Base-by-base conservation (phyloP, 2,797 vertebrate genomes). In the Anomalospiza imberbis region DNA sequence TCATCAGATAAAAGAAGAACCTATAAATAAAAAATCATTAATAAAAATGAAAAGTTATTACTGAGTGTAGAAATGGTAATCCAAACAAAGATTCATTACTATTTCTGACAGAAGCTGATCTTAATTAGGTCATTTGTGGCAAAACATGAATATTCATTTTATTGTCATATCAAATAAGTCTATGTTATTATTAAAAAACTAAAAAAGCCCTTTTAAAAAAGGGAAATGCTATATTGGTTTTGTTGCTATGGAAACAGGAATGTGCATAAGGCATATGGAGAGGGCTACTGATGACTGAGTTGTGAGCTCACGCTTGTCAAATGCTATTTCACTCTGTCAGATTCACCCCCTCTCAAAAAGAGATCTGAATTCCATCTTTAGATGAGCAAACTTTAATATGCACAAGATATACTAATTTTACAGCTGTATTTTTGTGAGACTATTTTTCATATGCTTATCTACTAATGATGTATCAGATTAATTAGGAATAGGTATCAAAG, bases 11-110 rank as follows among this genome's bases (percentile, higher is more conserved):
- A 96, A 94, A 89, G 73, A 96, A 94, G 31, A 71, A 94, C 87
- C 85, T 95, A 91, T 54, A 93, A 95, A 94, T 66, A 96, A 91
- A 95, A 97, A 88, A 34, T 48, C 70, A 93, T 96, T 95, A 94
- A 61, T 70, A 87, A 48, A 65, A 96, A 85, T 58, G 25, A 77
- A 93, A 94, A 78, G 14, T 57, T 70, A 93, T 85, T 65, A 91
- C 51, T 81, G 58, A 81, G 44, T 92, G 90, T 40, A 91, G 66
- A 95, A 82, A 85, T 63, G 34, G 36, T 57, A 82, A 92, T 66
- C 71, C 68, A 91, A 63, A 45, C 54, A 80, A 95, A 84, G 51
- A 91, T 61, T 89, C 38, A 60, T 79, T 80, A 57, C 67, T 91
- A 48, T 48, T 89, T 92, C 55, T 92, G 79, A 92, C 10, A 84